Conservation (phyloP, 2,113 vertebrate species). For the Bujurquina vittata region DNA sequence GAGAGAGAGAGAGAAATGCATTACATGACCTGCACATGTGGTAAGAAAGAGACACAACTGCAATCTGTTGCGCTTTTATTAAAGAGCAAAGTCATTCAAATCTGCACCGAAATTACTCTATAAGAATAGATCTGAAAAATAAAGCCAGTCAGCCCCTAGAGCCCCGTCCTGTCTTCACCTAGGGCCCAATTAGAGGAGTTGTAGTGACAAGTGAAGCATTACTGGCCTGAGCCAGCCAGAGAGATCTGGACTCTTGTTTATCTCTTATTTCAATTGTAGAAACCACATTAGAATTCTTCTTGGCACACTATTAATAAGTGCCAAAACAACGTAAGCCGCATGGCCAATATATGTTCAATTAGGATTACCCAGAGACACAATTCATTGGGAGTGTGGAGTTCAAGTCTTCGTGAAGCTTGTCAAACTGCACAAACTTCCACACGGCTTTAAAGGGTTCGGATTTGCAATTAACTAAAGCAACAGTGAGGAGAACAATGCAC, state of each 20-base stretch:
- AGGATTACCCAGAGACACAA: slow-evolving; percentile 75
- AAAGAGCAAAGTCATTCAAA: slow-evolving; percentile 38
- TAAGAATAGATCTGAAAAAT: slow-evolving; percentile 60
- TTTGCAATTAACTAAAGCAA: slow-evolving; percentile 75
- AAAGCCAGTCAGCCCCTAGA: slow-evolving; percentile 64
- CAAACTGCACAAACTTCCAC: slow-evolving; percentile 69
- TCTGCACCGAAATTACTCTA: slow-evolving; percentile 35
- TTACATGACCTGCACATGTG: neutral
- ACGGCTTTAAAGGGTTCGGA: slow-evolving; percentile 61
- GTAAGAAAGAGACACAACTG: neutral
- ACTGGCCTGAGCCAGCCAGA: slow-evolving; percentile 57
- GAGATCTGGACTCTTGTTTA: slow-evolving; percentile 74
- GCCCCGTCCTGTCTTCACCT: slow-evolving; percentile 52
- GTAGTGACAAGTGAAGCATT: slow-evolving; percentile 76
- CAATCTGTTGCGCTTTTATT: slow-evolving; percentile 11
- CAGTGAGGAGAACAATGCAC: slow-evolving; percentile 71
- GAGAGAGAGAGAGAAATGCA: neutral
- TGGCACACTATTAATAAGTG: slow-evolving; percentile 73
- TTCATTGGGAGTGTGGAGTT: slow-evolving; percentile 62
- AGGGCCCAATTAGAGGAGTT: slow-evolving; percentile 78
- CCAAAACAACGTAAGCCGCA: slow-evolving; percentile 69
- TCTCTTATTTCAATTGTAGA: slow-evolving; percentile 76
- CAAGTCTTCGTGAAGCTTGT: slow-evolving; percentile 66
- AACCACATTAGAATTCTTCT: slow-evolving; percentile 73
- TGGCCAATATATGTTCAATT: slow-evolving; percentile 75